Evolutionary conservation across 2,113 vertebrate species (phyloP).

Genomic region (Tupaia tana): DNA sequence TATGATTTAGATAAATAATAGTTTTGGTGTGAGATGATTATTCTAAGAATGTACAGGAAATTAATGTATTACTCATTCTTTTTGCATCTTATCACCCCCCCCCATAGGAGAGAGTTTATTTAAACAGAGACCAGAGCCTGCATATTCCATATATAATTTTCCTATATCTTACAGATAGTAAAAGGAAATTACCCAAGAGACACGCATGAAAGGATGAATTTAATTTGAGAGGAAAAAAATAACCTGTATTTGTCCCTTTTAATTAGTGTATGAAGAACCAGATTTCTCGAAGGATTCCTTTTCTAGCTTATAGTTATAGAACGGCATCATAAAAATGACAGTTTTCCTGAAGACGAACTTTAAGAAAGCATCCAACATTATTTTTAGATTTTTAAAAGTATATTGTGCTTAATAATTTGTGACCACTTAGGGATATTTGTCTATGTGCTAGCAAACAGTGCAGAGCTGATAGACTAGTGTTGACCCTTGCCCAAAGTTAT

Average conservation of each 20-base stretch:
- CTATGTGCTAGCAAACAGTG: neutral
- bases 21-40: neutral
- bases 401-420: neutral
- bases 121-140: neutral
- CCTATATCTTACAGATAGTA: neutral
- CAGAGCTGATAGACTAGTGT: neutral
- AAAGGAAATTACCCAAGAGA: conserved; percentile 21
- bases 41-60: conserved; percentile 7
- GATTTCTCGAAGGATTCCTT: conserved; percentile 11
- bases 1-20: conserved; percentile 3
- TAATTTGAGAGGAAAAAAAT: conserved; percentile 29
- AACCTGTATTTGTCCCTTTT: conserved; percentile 36
- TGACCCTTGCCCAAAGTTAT: neutral
- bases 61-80: conserved; percentile 16
- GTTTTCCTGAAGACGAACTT: neutral
- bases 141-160: neutral
- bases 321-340: conserved; percentile 50
- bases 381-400: neutral
- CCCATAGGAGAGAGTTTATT: conserved; percentile 26
- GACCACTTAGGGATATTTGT: neutral
- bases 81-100: neutral
- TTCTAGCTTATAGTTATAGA: conserved; percentile 22
- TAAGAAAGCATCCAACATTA: too few relatives aligned
- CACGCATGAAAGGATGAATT: conserved; percentile 13
- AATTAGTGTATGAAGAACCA: neutral